A percentile compares a stretch with the other conserved stretches of the same genome.
These are phyloP conservation scores for Vombatus ursinus DNA, from an alignment of 2,113 vertebrate genomes.

Conservation along the genomic window DNA sequence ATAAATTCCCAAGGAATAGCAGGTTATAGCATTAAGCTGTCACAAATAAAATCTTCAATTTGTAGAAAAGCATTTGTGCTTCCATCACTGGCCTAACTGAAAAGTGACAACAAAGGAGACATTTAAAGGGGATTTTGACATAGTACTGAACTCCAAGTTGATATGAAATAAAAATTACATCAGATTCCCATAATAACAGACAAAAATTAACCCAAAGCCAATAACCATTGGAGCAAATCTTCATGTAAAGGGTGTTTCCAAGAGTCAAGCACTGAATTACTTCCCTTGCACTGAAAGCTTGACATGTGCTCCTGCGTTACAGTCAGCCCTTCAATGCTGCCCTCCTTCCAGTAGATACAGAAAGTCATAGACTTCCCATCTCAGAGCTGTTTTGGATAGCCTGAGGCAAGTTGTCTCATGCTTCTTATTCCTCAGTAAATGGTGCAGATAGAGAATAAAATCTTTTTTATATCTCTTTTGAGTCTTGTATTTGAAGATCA, in stretches of 20 bases:
- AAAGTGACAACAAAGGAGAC: conserved; percentile 20
- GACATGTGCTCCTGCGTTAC: no score
- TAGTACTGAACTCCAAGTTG: no score
- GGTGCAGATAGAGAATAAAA: conserved; percentile 88
- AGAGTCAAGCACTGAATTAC: no score
- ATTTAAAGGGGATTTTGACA: no score
- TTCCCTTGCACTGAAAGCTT: no score
- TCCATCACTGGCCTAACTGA: conserved; percentile 1
- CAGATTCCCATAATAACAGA: conserved; percentile 31
- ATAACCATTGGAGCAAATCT: background rate
- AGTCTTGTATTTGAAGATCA: no score
- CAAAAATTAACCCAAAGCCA: conserved; percentile 53
- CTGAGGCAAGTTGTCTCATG: conserved; percentile 47
- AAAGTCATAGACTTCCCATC: no score
- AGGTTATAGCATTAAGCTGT: background rate
- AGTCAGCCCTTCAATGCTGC: no score
- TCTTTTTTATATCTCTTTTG: no score
- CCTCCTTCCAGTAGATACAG: no score
- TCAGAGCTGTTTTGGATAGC: conserved; percentile 20
- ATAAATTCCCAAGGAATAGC: background rate
- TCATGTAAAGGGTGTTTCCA: background rate
- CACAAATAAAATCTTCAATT: background rate
- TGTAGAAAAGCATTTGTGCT: background rate
- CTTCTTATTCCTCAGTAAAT: conserved; percentile 89
- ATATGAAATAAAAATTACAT: conserved; percentile 4